A percentile compares a stretch with the other conserved stretches of the same genome.
These are phyloP conservation scores for Dolichallabes microphthalmus DNA, from an alignment of 2,113 vertebrate species.

Conservation along the genomic window DNA sequence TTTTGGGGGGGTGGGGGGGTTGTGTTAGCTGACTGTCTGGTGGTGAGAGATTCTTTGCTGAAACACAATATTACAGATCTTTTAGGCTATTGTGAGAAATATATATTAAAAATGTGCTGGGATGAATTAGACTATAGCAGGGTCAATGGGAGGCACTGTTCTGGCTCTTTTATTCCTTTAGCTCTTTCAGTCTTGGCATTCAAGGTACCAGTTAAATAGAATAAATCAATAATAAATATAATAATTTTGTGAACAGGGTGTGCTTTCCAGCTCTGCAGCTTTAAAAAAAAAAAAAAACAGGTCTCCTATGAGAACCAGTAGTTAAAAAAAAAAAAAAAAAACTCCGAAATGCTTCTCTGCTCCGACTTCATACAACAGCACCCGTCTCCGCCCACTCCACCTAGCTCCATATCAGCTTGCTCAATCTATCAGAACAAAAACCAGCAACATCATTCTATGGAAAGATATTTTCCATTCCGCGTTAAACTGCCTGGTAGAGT, in stretches of 20 bases:
- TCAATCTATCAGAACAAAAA: conserved; percentile 40
- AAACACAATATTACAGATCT: too few relatives aligned
- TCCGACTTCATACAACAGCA: not conserved
- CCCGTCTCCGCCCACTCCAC: not conserved
- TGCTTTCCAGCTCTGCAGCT: too few relatives aligned
- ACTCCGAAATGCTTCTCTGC: not conserved
- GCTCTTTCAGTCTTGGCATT: too few relatives aligned
- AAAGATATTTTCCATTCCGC: conserved; percentile 38
- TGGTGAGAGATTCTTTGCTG: too few relatives aligned
- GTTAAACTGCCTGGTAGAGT: conserved; percentile 48
- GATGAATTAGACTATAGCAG: too few relatives aligned
- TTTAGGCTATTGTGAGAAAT: too few relatives aligned
- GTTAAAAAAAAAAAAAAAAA: conserved; percentile 6
- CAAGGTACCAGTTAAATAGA: not conserved
- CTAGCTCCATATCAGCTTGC: conserved; percentile 26
- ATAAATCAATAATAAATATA: not conserved
- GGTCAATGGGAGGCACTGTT: not conserved
- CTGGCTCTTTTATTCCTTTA: not conserved
- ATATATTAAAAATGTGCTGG: too few relatives aligned
- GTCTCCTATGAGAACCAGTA: not conserved
- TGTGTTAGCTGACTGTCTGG: too few relatives aligned
- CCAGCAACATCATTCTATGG: conserved; percentile 29
- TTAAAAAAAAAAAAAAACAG: not conserved
- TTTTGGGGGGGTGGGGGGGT: too few relatives aligned
- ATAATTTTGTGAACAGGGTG: not conserved